phyloP scores from a whole-genome alignment of 2,797 vertebrate genomes.

The Ctenosaura bakeri region DNA sequence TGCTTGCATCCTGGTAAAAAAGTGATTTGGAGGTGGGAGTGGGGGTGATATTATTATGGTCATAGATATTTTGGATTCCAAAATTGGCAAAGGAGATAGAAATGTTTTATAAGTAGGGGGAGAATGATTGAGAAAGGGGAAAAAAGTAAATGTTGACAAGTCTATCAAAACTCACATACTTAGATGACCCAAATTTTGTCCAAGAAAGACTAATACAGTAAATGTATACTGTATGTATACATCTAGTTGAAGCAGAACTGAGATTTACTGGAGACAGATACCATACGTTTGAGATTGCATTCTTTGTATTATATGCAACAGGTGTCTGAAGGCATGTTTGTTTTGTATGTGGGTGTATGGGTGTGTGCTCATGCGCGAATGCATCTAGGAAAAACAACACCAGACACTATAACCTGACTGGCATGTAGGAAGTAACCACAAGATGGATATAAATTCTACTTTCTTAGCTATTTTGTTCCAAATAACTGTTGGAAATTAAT shows the following conservation, averaged over 20 bases:
- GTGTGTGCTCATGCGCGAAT: not conserved
- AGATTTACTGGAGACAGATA: conserved; percentile 35
- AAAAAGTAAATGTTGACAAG: not conserved
- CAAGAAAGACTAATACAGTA: not conserved
- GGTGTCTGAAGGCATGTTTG: conserved; percentile 55
- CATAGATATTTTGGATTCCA: not conserved
- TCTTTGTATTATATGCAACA: conserved; percentile 50
- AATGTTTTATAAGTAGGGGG: not conserved
- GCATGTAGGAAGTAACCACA: conserved; percentile 68
- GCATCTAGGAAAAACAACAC: conserved; percentile 58
- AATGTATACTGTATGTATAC: not conserved
- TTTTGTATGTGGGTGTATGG: not conserved
- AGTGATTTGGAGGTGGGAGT: not conserved
- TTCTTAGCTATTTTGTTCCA: conserved; percentile 55
- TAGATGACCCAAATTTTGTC: not conserved
- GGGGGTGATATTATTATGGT: not conserved
- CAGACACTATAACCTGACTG: conserved; percentile 60
- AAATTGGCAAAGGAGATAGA: not conserved
- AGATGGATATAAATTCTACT: conserved; percentile 75
- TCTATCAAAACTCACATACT: too few relatives aligned
- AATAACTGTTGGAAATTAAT: conserved; percentile 64
- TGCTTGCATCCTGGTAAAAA: not conserved
- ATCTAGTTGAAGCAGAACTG: conserved; percentile 27
- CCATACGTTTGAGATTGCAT: conserved; percentile 37
- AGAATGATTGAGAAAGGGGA: not conserved